Conservation (phyloP, 2,113 vertebrate species). For the Sander vitreus region DNA sequence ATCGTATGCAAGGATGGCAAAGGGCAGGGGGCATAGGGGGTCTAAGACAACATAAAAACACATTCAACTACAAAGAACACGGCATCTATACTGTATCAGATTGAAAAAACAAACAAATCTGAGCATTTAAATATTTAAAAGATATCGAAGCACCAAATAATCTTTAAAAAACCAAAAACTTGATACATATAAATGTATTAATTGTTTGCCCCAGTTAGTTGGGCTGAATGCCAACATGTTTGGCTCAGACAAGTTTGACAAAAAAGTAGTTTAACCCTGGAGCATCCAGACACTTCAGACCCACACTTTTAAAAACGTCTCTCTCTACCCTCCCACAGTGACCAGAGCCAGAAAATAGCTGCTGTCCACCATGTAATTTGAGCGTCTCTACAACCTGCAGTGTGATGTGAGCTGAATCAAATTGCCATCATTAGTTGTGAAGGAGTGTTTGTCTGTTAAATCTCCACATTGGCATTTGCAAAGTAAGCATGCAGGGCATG, state of each 20-base stretch:
- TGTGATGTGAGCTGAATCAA: slow-evolving; percentile 71
- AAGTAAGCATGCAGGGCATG: slow-evolving; percentile 21
- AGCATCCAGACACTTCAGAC: slow-evolving; percentile 42
- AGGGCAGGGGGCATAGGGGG: neutral
- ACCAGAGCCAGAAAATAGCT: slow-evolving; percentile 39
- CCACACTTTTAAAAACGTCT: slow-evolving; percentile 36
- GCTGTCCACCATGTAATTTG: slow-evolving; percentile 54
- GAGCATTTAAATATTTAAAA: slow-evolving; percentile 32
- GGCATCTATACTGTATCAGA: neutral
- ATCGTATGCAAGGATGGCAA: slow-evolving; percentile 31
- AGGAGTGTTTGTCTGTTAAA: slow-evolving; percentile 43
- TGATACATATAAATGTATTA: neutral
- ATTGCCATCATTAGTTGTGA: slow-evolving; percentile 55
- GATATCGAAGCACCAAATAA: neutral
- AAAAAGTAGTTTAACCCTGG: slow-evolving; percentile 48
- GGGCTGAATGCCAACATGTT: slow-evolving; percentile 17
- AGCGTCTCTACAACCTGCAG: slow-evolving; percentile 60
- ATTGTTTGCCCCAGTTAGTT: neutral
- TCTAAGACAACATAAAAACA: slow-evolving; percentile 7
- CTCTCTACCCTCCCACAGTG: slow-evolving; percentile 2
- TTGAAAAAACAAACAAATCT: neutral
- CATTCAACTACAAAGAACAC: slow-evolving; percentile 1
- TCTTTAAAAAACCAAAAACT: neutral
- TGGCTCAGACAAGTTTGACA: slow-evolving; percentile 40
- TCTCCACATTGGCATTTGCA: slow-evolving; percentile 42